These are phyloP conservation scores for Lanistes nyassanus DNA, from an alignment of 1,140 invertebrate genomes.

Conservation along the genomic window DNA sequence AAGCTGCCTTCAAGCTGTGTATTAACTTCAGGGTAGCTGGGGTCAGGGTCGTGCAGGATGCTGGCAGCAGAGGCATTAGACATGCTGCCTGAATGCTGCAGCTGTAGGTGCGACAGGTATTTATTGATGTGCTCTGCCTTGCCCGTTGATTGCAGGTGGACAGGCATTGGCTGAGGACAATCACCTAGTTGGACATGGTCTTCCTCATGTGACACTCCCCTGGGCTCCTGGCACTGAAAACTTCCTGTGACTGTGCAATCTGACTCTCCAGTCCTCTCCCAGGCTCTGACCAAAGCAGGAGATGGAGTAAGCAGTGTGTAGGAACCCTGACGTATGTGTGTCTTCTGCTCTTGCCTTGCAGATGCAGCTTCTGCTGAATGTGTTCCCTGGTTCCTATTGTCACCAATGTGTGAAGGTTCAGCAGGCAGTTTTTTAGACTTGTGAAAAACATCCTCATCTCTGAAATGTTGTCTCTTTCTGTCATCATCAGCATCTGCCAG, in stretches of 20 bases:
- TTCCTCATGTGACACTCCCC: neutral
- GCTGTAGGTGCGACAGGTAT: slow-evolving; percentile 42
- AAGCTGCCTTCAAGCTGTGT: slow-evolving; percentile 15
- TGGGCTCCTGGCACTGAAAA: neutral
- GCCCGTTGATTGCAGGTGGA: slow-evolving; percentile 28
- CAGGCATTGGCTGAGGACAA: slow-evolving; percentile 17
- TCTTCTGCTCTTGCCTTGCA: neutral
- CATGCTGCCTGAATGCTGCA: slow-evolving; percentile 45
- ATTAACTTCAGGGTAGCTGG: neutral
- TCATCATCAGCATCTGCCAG: neutral
- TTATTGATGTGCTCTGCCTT: slow-evolving; percentile 54
- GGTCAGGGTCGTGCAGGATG: neutral
- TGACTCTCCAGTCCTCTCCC: slow-evolving; percentile 14
- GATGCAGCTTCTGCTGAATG: neutral
- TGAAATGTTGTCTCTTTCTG: no score
- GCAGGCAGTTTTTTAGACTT: slow-evolving; percentile 25
- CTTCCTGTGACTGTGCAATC: neutral
- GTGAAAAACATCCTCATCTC: neutral
- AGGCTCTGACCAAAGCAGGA: slow-evolving; percentile 38
- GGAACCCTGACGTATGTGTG: slow-evolving; percentile 36
- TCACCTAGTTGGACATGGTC: slow-evolving; percentile 19
- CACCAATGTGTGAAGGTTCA: slow-evolving; percentile 3
- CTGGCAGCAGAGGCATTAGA: slow-evolving; percentile 4
- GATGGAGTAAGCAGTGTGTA: slow-evolving; percentile 46
- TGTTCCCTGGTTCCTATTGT: neutral